Conservation (phyloP, 2,797 vertebrate genomes). For the Cercopithecus hamlyni region DNA sequence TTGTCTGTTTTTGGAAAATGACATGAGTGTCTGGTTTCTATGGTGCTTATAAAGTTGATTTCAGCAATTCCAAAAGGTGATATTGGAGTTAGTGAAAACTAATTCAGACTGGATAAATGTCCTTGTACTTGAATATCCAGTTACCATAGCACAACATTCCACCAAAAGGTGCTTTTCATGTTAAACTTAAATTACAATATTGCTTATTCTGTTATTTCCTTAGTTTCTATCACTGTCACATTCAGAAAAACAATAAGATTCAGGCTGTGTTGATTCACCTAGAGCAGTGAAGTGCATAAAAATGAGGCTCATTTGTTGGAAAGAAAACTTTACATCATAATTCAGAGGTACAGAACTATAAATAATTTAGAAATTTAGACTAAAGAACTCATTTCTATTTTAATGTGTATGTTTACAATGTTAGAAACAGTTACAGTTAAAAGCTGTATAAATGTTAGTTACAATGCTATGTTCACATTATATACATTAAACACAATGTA, state of each 20-base stretch:
- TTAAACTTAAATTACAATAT: background rate
- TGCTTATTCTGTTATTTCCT: conserved; percentile 33
- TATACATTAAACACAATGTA: background rate
- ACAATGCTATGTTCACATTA: background rate
- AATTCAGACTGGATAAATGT: background rate
- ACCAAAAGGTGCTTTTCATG: background rate
- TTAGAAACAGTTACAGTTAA: background rate
- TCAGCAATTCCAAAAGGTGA: conserved; percentile 14
- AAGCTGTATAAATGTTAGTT: background rate
- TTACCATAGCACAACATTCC: background rate
- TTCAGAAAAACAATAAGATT: background rate
- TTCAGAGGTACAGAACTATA: background rate
- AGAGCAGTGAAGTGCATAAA: background rate
- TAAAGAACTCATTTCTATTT: background rate
- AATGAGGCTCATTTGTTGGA: background rate
- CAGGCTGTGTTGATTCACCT: background rate
- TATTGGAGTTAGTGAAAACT: background rate
- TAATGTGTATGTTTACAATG: background rate
- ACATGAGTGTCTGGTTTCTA: background rate
- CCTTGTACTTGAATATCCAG: background rate
- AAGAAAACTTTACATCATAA: background rate
- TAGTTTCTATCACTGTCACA: background rate
- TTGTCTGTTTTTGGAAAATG: background rate
- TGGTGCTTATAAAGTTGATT: background rate
- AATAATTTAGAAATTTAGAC: background rate